Conservation (phyloP, 2,888 invertebrate genomes). For the Electrophaes corylata region DNA sequence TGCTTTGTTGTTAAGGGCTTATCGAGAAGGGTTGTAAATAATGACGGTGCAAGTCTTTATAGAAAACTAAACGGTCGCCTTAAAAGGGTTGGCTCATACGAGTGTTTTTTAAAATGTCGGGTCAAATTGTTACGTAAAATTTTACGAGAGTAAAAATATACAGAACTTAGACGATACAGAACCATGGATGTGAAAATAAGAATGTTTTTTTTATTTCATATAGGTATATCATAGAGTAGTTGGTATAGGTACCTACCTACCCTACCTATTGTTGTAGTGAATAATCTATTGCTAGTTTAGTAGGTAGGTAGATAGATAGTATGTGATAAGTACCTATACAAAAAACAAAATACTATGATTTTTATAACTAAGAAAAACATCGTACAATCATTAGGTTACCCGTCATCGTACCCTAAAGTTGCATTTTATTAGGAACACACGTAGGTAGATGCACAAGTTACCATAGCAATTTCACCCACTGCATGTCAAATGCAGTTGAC, state of each 20-base stretch:
- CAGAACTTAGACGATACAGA: no score
- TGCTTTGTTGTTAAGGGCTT: slow-evolving; percentile 80
- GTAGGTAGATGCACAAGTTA: neutral
- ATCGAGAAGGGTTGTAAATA: slow-evolving; percentile 82
- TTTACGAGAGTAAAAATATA: neutral
- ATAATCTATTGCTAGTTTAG: no score
- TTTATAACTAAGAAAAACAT: no score
- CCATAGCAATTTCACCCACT: slow-evolving; percentile 4
- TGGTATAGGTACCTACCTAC: no score
- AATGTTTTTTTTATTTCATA: no score
- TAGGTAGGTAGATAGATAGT: no score
- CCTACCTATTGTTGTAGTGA: no score
- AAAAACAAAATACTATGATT: no score
- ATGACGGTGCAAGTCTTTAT: slow-evolving; percentile 79
- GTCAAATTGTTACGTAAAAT: slow-evolving; percentile 27
- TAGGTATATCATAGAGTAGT: neutral
- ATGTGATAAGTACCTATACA: no score
- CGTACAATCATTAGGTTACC: no score
- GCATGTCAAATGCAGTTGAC: slow-evolving; percentile 30
- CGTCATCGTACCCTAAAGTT: slow-evolving; percentile 1
- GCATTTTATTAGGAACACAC: neutral
- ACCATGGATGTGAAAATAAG: no score
- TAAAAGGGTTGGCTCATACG: slow-evolving; percentile 35
- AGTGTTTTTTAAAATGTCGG: slow-evolving; percentile 36
- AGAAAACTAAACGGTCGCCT: slow-evolving; percentile 73